Evolutionary conservation across 2,888 invertebrate species (phyloP).

Genomic region (Ecliptopera silaceata): DNA sequence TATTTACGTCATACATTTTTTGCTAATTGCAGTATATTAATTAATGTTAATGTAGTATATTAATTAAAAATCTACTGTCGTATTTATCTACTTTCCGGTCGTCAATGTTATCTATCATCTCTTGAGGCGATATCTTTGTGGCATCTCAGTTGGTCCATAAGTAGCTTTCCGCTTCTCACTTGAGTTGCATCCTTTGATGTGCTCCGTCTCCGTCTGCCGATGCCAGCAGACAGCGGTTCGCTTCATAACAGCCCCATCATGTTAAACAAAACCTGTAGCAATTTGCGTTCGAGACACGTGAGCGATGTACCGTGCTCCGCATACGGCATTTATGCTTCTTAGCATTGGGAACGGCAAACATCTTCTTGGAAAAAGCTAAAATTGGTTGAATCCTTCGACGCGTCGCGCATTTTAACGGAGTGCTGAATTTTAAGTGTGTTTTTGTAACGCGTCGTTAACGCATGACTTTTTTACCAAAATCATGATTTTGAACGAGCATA

Average conservation of each 20-base stretch:
- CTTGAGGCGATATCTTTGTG: conserved; percentile 10
- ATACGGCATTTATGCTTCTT: conserved; percentile 54
- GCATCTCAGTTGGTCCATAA: conserved; percentile 22
- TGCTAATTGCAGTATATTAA: too few relatives aligned
- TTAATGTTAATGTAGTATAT: too few relatives aligned
- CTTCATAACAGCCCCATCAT: conserved; percentile 54
- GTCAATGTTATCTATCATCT: conserved; percentile 21
- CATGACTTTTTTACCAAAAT: conserved; percentile 14
- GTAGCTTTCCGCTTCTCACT: conserved; percentile 50
- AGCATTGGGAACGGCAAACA: conserved; percentile 54
- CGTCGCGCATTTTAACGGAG: conserved; percentile 46
- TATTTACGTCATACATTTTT: too few relatives aligned
- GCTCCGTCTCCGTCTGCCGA: conserved; percentile 42
- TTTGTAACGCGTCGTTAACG: conserved; percentile 21
- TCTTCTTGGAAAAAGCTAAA: conserved; percentile 60
- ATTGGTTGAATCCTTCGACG: conserved; percentile 49
- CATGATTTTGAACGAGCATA: background rate
- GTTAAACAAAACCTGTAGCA: conserved; percentile 61
- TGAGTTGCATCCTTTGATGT: conserved; percentile 55
- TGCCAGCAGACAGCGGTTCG: conserved; percentile 58
- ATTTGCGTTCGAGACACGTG: conserved; percentile 70
- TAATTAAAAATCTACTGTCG: conserved; percentile 1
- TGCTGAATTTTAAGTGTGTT: conserved; percentile 35
- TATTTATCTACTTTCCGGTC: conserved; percentile 11
- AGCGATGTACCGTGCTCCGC: conserved; percentile 52